phyloP scores from a whole-genome alignment of 2,797 vertebrate species.

The Hyperoplus immaculatus region DNA sequence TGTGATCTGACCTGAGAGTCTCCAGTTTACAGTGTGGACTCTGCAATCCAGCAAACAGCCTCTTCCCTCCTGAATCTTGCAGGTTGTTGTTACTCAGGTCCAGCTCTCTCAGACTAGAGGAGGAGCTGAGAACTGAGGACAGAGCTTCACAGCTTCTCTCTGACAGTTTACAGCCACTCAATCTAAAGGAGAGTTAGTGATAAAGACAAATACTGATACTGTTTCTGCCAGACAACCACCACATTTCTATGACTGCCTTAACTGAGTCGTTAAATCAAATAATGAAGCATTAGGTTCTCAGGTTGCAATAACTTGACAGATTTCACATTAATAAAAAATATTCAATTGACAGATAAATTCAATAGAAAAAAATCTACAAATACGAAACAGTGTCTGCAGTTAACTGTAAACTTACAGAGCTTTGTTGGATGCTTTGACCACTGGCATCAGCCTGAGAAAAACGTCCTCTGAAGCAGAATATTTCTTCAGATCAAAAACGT shows the following conservation, averaged over 20 bases:
- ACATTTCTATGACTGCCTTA: background rate
- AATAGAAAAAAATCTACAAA: too few relatives aligned
- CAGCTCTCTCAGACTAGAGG: too few relatives aligned
- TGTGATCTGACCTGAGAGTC: too few relatives aligned
- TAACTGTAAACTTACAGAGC: background rate
- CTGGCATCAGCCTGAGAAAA: conserved; percentile 11
- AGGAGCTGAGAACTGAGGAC: too few relatives aligned
- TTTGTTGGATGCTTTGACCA: conserved; percentile 22
- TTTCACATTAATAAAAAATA: too few relatives aligned
- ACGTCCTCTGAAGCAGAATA: background rate
- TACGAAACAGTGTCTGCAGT: too few relatives aligned
- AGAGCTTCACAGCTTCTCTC: conserved; percentile 1
- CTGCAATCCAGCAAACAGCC: too few relatives aligned
- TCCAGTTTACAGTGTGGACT: too few relatives aligned
- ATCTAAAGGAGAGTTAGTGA: background rate
- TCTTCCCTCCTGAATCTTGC: too few relatives aligned
- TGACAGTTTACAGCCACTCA: conserved; percentile 20
- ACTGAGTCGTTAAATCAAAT: background rate
- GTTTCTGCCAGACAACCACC: background rate
- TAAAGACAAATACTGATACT: background rate
- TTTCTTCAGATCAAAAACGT: background rate
- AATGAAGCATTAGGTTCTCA: background rate
- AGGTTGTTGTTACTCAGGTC: too few relatives aligned
- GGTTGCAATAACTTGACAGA: too few relatives aligned
- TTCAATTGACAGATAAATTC: too few relatives aligned